phyloP scores from a whole-genome alignment of 2,888 invertebrate genomes.

The Tipula helvola region DNA sequence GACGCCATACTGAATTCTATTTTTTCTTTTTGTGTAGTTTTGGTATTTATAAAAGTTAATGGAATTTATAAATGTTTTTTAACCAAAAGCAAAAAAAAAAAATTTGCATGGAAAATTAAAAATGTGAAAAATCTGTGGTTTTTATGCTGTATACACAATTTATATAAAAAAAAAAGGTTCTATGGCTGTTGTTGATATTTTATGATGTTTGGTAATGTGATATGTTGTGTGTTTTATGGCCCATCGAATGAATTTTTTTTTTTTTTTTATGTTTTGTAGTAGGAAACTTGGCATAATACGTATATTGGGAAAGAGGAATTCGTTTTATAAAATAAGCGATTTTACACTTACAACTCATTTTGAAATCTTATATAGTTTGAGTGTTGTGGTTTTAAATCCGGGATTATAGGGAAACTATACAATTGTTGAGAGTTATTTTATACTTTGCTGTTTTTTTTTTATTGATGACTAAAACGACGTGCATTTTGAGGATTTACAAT shows the following conservation, averaged over 20 bases:
- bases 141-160: background rate
- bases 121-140: background rate
- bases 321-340: background rate
- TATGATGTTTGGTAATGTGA: background rate
- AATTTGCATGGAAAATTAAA: conserved; percentile 4
- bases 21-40: background rate
- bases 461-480: too few species aligned
- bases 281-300: background rate
- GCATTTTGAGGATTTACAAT: too few species aligned
- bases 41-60: background rate
- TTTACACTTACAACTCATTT: too few species aligned
- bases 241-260: background rate
- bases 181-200: background rate
- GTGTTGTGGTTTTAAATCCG: background rate
- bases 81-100: background rate
- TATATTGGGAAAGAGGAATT: background rate
- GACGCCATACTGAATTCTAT: conserved; percentile 4
- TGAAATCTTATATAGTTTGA: background rate
- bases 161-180: background rate
- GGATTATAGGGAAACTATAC: background rate
- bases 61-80: background rate
- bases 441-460: too few species aligned
- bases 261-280: background rate
- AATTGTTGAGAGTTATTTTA: too few species aligned
- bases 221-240: background rate